These are phyloP conservation scores for Diarsia rubi DNA, from an alignment of 2,888 invertebrate genomes.

Conservation along the genomic window DNA sequence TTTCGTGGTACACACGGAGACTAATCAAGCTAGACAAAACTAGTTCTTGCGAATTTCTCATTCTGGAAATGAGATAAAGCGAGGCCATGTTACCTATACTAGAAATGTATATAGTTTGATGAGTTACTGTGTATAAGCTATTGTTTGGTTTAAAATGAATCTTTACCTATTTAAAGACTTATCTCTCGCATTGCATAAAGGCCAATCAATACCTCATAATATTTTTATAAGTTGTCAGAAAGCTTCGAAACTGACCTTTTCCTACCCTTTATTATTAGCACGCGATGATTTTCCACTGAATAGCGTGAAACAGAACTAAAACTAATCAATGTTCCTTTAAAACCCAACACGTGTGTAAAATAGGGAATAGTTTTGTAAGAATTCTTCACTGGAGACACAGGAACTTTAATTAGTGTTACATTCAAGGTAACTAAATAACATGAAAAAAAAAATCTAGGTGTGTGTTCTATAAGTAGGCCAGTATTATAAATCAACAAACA, in stretches of 20 bases:
- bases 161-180: no score
- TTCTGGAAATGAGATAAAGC: no score
- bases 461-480: no score
- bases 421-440: no score
- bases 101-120: no score
- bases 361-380: neutral
- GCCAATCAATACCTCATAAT: conserved; percentile 15
- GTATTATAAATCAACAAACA: no score
- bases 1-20: neutral
- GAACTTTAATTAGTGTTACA: neutral
- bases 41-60: no score
- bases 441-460: no score
- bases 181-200: neutral
- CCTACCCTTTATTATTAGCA: conserved; percentile 18
- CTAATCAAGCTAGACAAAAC: no score
- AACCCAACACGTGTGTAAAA: neutral
- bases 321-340: neutral
- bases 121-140: no score
- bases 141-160: no score
- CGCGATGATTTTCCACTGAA: conserved; percentile 34
- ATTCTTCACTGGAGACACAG: neutral
- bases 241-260: conserved; percentile 28
- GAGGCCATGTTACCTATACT: no score
- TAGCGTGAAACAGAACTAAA: neutral
- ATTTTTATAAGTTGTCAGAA: conserved; percentile 19